phyloP scores from a whole-genome alignment of 1,140 invertebrate genomes.

The Schmidtea mediterranea region DNA sequence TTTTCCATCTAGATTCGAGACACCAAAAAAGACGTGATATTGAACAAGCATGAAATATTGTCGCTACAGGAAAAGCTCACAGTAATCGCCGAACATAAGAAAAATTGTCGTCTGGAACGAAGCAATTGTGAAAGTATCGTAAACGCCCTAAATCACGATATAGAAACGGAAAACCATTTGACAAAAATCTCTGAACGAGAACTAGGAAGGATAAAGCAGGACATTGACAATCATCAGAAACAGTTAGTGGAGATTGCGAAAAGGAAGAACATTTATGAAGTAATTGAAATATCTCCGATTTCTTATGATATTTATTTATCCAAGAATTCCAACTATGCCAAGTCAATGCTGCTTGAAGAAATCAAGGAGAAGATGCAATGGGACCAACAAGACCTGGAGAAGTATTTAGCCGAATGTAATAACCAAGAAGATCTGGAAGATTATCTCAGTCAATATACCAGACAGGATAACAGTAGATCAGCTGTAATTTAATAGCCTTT shows the following conservation, averaged over 20 bases:
- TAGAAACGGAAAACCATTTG: conserved; percentile 22
- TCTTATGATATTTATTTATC: no score
- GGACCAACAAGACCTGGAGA: conserved; percentile 26
- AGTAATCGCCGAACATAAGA: no score
- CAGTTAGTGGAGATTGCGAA: conserved; percentile 18
- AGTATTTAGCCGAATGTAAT: conserved; percentile 26
- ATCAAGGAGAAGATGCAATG: conserved; percentile 27
- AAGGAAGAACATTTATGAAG: conserved; percentile 1
- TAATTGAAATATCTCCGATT: no score
- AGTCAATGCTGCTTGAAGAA: conserved; percentile 22
- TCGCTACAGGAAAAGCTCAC: no score
- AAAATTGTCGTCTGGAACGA: no score
- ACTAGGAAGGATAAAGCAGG: conserved; percentile 21
- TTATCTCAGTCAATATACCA: conserved; percentile 23
- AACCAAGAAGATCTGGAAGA: conserved; percentile 25
- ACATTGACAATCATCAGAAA: conserved; percentile 13
- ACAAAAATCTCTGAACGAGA: conserved; percentile 20
- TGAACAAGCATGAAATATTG: no score
- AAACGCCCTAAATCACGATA: conserved; percentile 15
- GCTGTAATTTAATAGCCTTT: no score
- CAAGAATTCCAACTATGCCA: conserved; percentile 27
- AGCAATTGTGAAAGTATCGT: not conserved
- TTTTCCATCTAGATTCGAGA: no score
- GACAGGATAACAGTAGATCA: conserved; percentile 23
- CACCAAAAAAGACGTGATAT: no score